Percentiles rank a stretch among this genome's conserved stretches.
Evolutionary conservation across 2,113 vertebrate species (phyloP).

Genomic region (Vireo altiloquus): DNA sequence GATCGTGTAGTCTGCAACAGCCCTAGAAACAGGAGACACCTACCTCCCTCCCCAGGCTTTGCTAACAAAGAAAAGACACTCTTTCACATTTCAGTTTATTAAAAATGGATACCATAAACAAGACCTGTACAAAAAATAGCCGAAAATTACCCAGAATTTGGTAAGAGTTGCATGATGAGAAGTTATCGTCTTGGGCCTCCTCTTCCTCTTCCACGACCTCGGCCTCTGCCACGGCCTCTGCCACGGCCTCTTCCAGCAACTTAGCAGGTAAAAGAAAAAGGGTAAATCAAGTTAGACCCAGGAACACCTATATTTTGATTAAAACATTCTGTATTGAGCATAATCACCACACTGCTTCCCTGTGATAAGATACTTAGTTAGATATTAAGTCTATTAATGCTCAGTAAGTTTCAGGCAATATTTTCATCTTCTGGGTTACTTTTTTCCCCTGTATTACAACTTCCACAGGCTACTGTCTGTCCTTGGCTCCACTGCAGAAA

Average conservation of each 20-base stretch:
- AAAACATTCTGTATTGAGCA: background rate
- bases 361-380: background rate
- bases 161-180: background rate
- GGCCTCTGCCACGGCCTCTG: conserved; percentile 85
- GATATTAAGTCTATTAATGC: background rate
- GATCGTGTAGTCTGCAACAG: fast-evolving
- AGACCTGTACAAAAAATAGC: conserved; percentile 79
- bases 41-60: background rate
- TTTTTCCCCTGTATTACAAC: background rate
- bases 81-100: conserved; percentile 52
- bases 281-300: background rate
- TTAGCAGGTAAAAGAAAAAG: conserved; percentile 47
- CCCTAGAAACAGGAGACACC: background rate
- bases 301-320: background rate
- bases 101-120: conserved; percentile 60
- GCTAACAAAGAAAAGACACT: background rate
- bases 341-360: background rate
- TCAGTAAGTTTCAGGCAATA: background rate
- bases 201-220: conserved; percentile 91
- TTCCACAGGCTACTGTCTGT: background rate
- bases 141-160: background rate
- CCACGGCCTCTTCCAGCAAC: conserved; percentile 90
- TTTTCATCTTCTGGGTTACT: background rate
- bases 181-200: conserved; percentile 93
- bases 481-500: background rate